A percentile compares a stretch with the other conserved stretches of the same genome.
Evolutionary conservation across 2,888 invertebrate genomes (phyloP).

Genomic region (Chloroclystis v-ata): DNA sequence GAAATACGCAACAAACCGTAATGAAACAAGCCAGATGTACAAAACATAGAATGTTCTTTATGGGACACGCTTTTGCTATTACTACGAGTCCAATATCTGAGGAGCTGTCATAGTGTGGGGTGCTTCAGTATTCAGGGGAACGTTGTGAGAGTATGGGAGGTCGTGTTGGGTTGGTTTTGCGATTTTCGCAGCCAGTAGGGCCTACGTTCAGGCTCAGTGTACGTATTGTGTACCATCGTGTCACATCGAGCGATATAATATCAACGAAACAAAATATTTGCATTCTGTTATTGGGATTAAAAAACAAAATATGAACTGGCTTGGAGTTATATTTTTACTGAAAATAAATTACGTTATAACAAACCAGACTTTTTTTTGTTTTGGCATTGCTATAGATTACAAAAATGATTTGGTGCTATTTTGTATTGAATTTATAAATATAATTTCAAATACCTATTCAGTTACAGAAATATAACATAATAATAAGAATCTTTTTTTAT

Average conservation of each 20-base stretch:
- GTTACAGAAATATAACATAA: too few species aligned
- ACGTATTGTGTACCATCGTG: conserved; percentile 50
- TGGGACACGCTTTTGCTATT: conserved; percentile 68
- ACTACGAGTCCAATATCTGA: conserved; percentile 50
- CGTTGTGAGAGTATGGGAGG: conserved; percentile 29
- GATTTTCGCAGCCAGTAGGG: conserved; percentile 42
- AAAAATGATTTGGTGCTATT: too few species aligned
- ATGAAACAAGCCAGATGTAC: conserved; percentile 71
- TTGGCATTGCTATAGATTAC: too few species aligned
- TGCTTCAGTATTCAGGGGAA: conserved; percentile 22
- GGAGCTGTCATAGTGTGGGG: conserved; percentile 46
- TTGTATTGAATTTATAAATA: too few species aligned
- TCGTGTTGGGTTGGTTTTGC: conserved; percentile 39
- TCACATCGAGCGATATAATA: conserved; percentile 50
- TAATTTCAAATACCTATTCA: too few species aligned
- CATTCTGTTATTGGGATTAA: conserved; percentile 34
- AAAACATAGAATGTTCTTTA: conserved; percentile 69
- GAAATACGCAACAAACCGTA: conserved; percentile 43
- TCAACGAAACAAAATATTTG: conserved; percentile 49
- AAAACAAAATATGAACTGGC: conserved; percentile 25
- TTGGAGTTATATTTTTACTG: conserved; percentile 14
- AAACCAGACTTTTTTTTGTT: too few species aligned
- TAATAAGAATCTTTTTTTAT: too few species aligned
- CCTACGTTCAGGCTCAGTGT: conserved; percentile 41
- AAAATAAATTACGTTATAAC: too few species aligned